These are phyloP conservation scores for Philhelius pedissequus DNA, from an alignment of 2,888 invertebrate genomes.

Conservation along the genomic window DNA sequence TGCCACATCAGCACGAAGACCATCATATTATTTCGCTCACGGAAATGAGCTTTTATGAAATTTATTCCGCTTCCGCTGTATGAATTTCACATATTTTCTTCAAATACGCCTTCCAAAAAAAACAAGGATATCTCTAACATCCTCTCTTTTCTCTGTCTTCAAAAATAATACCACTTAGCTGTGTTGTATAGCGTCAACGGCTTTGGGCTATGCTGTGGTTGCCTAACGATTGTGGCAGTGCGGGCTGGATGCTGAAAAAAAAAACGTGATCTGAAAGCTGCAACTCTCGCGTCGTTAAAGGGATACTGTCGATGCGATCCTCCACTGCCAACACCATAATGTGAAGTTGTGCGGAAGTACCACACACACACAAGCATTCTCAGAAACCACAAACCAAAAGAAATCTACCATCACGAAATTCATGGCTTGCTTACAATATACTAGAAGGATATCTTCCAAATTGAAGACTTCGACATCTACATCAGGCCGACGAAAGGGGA, in stretches of 20 bases:
- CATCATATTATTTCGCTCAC: slow-evolving; percentile 47
- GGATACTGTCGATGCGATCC: slow-evolving; percentile 36
- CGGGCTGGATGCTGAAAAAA: background rate
- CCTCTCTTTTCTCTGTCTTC: background rate
- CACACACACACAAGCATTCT: too few relatives aligned
- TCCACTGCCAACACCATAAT: slow-evolving; percentile 1
- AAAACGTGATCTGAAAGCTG: slow-evolving; percentile 62
- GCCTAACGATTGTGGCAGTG: slow-evolving; percentile 28
- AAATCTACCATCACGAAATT: slow-evolving; percentile 42
- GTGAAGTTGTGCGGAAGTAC: slow-evolving; percentile 63
- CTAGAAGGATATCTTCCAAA: slow-evolving; percentile 12
- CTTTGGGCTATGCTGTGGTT: background rate
- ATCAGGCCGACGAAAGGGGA: background rate
- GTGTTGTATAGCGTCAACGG: slow-evolving; percentile 12
- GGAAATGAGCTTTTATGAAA: slow-evolving; percentile 64
- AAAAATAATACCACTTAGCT: background rate
- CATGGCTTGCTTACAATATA: slow-evolving; percentile 49
- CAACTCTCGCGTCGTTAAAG: slow-evolving; percentile 11
- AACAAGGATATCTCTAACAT: slow-evolving; percentile 35
- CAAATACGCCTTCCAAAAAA: background rate
- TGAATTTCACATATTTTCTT: slow-evolving; percentile 48
- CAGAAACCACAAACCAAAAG: slow-evolving; percentile 25
- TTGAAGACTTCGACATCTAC: background rate
- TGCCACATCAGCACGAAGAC: slow-evolving; percentile 21
- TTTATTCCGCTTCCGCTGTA: slow-evolving; percentile 54